phyloP scores from a whole-genome alignment of 2,113 vertebrate genomes.

The Chloropsis cyanopogon region DNA sequence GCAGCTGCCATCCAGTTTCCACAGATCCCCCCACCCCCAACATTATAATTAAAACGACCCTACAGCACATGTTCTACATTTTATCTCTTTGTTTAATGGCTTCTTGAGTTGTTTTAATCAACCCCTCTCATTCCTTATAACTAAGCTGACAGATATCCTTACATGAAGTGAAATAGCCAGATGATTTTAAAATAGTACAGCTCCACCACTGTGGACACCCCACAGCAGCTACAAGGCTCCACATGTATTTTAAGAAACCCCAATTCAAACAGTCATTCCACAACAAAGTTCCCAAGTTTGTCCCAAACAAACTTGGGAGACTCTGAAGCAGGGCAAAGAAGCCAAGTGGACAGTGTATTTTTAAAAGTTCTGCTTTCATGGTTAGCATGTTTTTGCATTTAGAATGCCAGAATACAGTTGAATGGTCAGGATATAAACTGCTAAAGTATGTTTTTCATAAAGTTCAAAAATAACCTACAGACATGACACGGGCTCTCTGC shows the following conservation, averaged over 20 bases:
- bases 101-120: conserved; percentile 45
- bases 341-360: conserved; percentile 58
- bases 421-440: conserved; percentile 57
- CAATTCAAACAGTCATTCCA: conserved; percentile 47
- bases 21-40: not conserved
- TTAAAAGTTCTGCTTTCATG: conserved; percentile 66
- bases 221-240: conserved; percentile 43
- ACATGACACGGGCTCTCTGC: not conserved
- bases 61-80: conserved; percentile 52
- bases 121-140: conserved; percentile 14
- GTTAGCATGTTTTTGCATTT: conserved; percentile 69
- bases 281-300: conserved; percentile 46
- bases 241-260: conserved; percentile 62
- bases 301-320: conserved; percentile 29
- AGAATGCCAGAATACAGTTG: conserved; percentile 59
- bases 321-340: conserved; percentile 33
- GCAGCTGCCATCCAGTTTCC: conserved; percentile 16
- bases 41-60: conserved; percentile 11
- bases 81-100: conserved; percentile 53
- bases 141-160: conserved; percentile 44
- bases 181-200: conserved; percentile 55
- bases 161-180: conserved; percentile 36
- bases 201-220: conserved; percentile 16
- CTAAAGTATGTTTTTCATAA: conserved; percentile 72
- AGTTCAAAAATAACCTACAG: conserved; percentile 71